Conservation (phyloP, 2,113 vertebrate species). For the Ardeotis arabs region DNA sequence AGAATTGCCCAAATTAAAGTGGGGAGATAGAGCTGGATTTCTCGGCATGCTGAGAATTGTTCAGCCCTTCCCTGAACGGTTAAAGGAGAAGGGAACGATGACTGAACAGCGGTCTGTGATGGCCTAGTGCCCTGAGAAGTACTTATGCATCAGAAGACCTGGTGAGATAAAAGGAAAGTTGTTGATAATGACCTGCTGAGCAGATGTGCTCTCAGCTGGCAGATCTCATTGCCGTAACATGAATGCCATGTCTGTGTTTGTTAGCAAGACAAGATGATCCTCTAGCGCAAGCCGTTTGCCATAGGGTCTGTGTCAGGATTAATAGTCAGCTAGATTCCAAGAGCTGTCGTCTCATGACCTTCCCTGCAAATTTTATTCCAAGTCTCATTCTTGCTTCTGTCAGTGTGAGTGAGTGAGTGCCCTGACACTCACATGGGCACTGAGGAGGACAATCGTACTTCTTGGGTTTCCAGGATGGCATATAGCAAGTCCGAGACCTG, state of each 20-base stretch:
- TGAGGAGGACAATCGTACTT: accelerated
- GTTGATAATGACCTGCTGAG: background rate
- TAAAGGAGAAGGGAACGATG: background rate
- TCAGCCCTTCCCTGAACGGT: background rate
- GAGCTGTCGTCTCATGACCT: background rate
- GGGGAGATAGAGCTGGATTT: background rate
- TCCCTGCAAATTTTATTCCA: background rate
- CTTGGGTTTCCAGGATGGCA: background rate
- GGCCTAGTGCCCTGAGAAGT: background rate
- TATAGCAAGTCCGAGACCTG: background rate
- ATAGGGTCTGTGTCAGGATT: background rate
- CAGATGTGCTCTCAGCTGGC: background rate
- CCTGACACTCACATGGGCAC: accelerated
- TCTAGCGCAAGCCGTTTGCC: background rate
- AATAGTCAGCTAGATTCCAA: accelerated
- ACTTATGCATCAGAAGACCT: background rate
- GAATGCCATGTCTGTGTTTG: too few relatives aligned
- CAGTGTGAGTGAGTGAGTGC: accelerated
- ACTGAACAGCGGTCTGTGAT: background rate
- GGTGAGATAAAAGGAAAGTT: background rate
- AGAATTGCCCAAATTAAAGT: background rate
- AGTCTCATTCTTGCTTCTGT: background rate
- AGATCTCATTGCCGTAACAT: background rate
- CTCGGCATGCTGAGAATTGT: background rate
- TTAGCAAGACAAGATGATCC: background rate